These are phyloP conservation scores for Dynastes tityus DNA, from an alignment of 2,888 invertebrate genomes.

Conservation along the genomic window DNA sequence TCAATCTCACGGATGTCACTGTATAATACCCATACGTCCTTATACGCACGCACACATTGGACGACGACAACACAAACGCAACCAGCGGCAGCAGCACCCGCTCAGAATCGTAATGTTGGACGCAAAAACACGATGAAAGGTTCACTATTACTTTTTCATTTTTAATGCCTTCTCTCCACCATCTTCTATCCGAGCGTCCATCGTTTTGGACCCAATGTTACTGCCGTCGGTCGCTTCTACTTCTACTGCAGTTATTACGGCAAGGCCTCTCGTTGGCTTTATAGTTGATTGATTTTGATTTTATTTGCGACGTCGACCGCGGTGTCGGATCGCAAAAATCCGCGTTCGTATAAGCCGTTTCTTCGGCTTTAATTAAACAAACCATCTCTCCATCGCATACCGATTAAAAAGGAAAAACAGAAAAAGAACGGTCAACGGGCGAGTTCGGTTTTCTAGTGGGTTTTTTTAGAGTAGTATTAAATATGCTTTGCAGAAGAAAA, in stretches of 20 bases:
- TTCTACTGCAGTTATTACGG: constrained; percentile 45
- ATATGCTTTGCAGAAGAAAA: too few species aligned
- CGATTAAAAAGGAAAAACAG: not conserved
- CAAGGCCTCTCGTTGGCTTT: constrained; percentile 53
- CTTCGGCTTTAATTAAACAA: constrained; percentile 40
- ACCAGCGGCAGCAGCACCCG: constrained; percentile 57
- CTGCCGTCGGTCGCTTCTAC: constrained; percentile 22
- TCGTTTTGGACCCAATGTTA: constrained; percentile 32
- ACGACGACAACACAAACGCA: constrained; percentile 35
- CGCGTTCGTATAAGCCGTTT: constrained; percentile 5
- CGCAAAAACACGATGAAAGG: constrained; percentile 63
- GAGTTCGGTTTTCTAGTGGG: too few species aligned
- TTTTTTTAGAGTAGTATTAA: too few species aligned
- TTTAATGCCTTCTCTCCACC: constrained; percentile 54
- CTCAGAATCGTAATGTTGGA: constrained; percentile 63
- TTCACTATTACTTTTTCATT: constrained; percentile 60
- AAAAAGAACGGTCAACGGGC: too few species aligned
- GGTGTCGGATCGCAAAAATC: constrained; percentile 15
- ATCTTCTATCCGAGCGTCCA: constrained; percentile 29
- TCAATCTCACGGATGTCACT: not conserved
- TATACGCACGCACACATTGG: constrained; percentile 54
- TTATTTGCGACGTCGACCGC: constrained; percentile 49
- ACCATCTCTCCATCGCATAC: not conserved
- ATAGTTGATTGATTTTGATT: constrained; percentile 53
- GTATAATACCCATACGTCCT: constrained; percentile 61